Percentiles rank a stretch among this genome's conserved stretches.
These are phyloP conservation scores for Drosophila nigrodunni DNA, from an alignment of 1,140 invertebrate genomes.

Conservation along the genomic window DNA sequence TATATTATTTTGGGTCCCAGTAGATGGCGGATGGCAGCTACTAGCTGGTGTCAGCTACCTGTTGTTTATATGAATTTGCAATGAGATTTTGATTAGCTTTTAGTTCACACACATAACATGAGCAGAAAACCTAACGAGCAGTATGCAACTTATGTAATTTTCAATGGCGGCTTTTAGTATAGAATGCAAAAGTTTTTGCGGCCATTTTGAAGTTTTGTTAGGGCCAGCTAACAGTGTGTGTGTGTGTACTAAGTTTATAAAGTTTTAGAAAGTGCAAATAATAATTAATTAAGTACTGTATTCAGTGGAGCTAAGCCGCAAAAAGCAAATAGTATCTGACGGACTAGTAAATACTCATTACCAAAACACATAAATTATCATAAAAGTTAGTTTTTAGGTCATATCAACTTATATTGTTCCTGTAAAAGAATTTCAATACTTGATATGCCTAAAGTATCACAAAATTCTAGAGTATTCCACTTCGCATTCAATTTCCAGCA, in stretches of 20 bases:
- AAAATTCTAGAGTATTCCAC: slow-evolving; percentile 9
- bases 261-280: slow-evolving; percentile 35
- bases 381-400: too few species aligned
- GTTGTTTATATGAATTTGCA: slow-evolving; percentile 66
- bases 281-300: slow-evolving; percentile 49
- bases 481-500: neutral
- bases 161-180: slow-evolving; percentile 6
- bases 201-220: slow-evolving; percentile 33
- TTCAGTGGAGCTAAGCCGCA: slow-evolving; percentile 6
- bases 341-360: neutral
- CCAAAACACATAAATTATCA: too few species aligned
- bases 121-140: slow-evolving; percentile 10
- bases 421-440: too few species aligned
- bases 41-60: slow-evolving; percentile 28
- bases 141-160: slow-evolving; percentile 18
- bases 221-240: slow-evolving; percentile 1
- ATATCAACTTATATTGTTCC: too few species aligned
- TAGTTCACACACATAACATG: slow-evolving; percentile 43
- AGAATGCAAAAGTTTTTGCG: slow-evolving; percentile 42
- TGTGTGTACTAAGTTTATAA: slow-evolving; percentile 15
- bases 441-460: neutral
- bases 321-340: neutral
- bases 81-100: slow-evolving; percentile 78
- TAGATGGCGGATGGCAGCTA: neutral
- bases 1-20: neutral